Percentiles rank a stretch among this genome's conserved stretches.
Conservation (phyloP, 2,888 invertebrate species). For the Leucophenga maculata region DNA sequence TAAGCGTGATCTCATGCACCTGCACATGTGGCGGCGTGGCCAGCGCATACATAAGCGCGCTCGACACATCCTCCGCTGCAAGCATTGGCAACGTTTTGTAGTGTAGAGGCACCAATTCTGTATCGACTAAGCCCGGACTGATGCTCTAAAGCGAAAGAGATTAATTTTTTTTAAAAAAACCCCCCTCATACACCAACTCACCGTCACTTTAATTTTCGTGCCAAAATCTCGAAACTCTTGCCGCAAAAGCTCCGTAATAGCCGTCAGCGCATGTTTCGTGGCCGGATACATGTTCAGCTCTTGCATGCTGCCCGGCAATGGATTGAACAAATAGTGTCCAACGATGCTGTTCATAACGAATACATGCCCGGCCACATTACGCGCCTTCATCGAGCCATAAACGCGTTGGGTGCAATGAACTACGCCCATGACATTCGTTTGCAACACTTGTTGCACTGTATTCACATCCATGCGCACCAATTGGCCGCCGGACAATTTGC, state of each 20-base stretch:
- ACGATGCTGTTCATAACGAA: conserved; percentile 72
- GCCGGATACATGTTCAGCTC: conserved; percentile 65
- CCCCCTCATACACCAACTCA: conserved; percentile 40
- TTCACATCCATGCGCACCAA: conserved; percentile 49
- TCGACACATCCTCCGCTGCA: conserved; percentile 58
- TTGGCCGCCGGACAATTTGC: conserved; percentile 59
- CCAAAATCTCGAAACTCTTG: conserved; percentile 63
- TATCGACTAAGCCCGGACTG: conserved; percentile 73
- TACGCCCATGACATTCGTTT: conserved; percentile 72
- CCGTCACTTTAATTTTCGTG: conserved; percentile 63
- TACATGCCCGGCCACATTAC: conserved; percentile 70
- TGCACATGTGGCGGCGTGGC: conserved; percentile 61
- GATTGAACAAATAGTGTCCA: conserved; percentile 62
- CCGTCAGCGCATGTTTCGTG: conserved; percentile 66
- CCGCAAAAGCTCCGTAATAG: conserved; percentile 63
- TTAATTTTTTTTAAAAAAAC: background rate
- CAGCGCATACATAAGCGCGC: conserved; percentile 56
- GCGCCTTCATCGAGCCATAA: conserved; percentile 71
- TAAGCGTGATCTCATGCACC: conserved; percentile 62
- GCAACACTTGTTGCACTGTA: conserved; percentile 65
- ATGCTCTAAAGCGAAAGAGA: conserved; percentile 62
- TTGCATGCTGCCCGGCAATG: conserved; percentile 55
- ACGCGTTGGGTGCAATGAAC: conserved; percentile 72
- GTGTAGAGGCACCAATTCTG: conserved; percentile 66
- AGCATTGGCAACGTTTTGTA: conserved; percentile 51